These are phyloP conservation scores for Sebastes matsubarae DNA, from an alignment of 2,797 vertebrate genomes.

Conservation along the genomic window DNA sequence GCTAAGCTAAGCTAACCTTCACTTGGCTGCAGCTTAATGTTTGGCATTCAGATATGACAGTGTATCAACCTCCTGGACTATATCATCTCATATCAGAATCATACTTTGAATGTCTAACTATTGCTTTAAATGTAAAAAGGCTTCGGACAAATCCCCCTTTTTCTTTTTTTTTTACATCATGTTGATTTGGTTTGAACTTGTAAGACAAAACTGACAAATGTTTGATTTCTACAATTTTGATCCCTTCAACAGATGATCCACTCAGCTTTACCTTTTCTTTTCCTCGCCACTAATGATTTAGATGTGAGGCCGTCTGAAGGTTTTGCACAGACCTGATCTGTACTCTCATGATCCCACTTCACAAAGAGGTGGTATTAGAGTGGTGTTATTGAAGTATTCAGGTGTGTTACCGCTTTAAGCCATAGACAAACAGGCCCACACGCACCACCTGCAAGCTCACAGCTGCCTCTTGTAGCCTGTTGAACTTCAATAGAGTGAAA, in stretches of 20 bases:
- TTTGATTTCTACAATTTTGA: not conserved
- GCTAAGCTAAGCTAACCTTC: too few species aligned
- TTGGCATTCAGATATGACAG: too few species aligned
- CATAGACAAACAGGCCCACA: constrained; percentile 36
- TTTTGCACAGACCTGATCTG: constrained; percentile 9
- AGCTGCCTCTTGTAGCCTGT: constrained; percentile 35
- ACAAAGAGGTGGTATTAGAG: constrained; percentile 26
- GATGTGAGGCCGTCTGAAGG: constrained; percentile 29
- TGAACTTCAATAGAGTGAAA: constrained; percentile 51
- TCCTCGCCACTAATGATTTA: constrained; percentile 34
- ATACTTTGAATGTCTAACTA: not conserved
- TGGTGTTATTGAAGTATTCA: constrained; percentile 37
- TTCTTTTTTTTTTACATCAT: not conserved
- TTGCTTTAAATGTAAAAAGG: not conserved
- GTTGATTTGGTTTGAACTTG: not conserved
- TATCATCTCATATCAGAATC: not conserved
- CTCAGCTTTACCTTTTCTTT: constrained; percentile 6
- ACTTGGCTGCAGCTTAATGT: too few species aligned
- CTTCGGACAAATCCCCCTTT: not conserved
- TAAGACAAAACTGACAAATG: not conserved
- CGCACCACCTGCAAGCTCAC: constrained; percentile 32
- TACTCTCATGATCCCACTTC: constrained; percentile 35
- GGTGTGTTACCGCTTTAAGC: constrained; percentile 41
- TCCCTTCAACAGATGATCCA: constrained; percentile 17
- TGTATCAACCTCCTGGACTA: not conserved